A percentile compares a stretch with the other conserved stretches of the same genome.
phyloP scores from a whole-genome alignment of 2,888 invertebrate genomes.

The Saturnia japonica region DNA sequence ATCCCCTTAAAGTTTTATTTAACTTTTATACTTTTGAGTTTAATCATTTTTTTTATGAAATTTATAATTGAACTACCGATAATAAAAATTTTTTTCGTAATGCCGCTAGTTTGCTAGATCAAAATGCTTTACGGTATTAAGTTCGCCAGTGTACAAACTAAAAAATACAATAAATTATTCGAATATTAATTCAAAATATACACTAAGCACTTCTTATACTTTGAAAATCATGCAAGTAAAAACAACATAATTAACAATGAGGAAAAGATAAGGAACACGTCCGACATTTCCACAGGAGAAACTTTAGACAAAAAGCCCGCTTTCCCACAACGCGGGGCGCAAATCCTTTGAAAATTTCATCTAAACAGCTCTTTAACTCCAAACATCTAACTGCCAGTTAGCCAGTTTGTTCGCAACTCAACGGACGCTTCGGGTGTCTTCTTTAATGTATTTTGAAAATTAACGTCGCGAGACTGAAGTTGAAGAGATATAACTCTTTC shows the following conservation, averaged over 20 bases:
- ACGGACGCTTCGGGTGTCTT: constrained; percentile 57
- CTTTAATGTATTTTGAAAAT: constrained; percentile 72
- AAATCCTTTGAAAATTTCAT: constrained; percentile 71
- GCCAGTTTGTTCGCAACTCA: constrained; percentile 57
- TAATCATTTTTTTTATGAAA: too few relatives aligned
- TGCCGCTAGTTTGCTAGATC: too few relatives aligned
- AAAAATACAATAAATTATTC: too few relatives aligned
- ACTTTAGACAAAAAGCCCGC: constrained; percentile 59
- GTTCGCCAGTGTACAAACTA: too few relatives aligned
- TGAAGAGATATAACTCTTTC: constrained; percentile 42
- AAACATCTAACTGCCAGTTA: constrained; percentile 51
- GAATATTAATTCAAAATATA: too few relatives aligned
- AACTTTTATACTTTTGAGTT: too few relatives aligned
- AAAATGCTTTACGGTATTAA: too few relatives aligned
- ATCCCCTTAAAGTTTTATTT: too few relatives aligned
- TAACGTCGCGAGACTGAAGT: constrained; percentile 49
- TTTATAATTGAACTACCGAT: too few relatives aligned
- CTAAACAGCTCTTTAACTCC: constrained; percentile 67
- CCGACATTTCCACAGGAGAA: constrained; percentile 55
- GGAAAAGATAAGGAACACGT: constrained; percentile 53
- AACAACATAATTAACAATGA: constrained; percentile 24
- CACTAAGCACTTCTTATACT: too few relatives aligned
- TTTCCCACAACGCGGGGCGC: constrained; percentile 44
- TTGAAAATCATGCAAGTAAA: neutral
- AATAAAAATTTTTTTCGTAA: too few relatives aligned